Evolutionary conservation across 2,888 invertebrate species (phyloP), one percentile per base, ranked within the genome.

Genomic region (Ethmia dodecea): DNA sequence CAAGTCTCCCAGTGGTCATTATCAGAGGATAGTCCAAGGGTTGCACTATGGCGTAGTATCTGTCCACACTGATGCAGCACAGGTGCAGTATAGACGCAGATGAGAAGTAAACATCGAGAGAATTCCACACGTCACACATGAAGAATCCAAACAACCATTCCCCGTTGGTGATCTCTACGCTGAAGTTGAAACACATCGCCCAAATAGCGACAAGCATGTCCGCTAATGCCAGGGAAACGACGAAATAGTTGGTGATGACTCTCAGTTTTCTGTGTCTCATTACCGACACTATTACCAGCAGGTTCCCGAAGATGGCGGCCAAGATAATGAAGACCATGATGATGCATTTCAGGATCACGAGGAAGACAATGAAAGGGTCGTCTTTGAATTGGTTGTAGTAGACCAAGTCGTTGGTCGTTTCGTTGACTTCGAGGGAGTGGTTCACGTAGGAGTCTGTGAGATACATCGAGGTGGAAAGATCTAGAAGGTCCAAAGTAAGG

Each of bases 81-180:
- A 98, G 79, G 78, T 98, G 97, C 12, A 98, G 87, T 37, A 98
- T 97, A 9, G 96, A 96, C 0, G 96, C 97, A 1, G 94, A 96
- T 52, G 93, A 96, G 70, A 97, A 98, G 64, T 97, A 95, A 1
- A 98, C 98, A 72, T 98, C 98, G 51, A 97, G 88, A 1, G 97
- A 95, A 75, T 97, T 98, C 94, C 97, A 98, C 10, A 97, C 94
- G 73, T 97, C 96, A 75, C 97, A 97, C 94, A 96, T 94, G 61
- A 94, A 93, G 56, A 92, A 92, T 0, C 96, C 95, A 58, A 97
- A 96, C 42, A 95, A 72, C 97, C 97, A 97, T 46, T 88, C 89
- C 6, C 92, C 92, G 11, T 94, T 93, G 1, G 94, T 93, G 11
- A 96, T 87, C 70, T 95, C 94, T 16, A 96, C 94, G 61, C 93